phyloP scores from a whole-genome alignment of 2,113 vertebrate genomes.

The Ciconia boyciana region DNA sequence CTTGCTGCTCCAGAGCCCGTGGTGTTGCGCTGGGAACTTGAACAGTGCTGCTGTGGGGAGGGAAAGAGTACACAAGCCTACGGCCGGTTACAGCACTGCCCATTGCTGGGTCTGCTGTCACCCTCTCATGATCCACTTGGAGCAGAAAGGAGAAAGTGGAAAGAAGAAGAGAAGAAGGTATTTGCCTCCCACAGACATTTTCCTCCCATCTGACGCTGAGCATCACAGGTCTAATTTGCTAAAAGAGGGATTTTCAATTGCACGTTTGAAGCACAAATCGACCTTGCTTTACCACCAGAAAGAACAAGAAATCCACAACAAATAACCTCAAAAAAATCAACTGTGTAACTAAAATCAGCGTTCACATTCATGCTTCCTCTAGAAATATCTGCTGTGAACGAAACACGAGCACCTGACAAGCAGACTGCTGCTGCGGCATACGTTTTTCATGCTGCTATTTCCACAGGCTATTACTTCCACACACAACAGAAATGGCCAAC shows the following conservation, averaged over 20 bases:
- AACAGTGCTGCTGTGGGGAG: accelerated
- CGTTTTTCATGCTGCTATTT: not conserved
- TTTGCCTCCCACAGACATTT: not conserved
- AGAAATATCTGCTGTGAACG: not conserved
- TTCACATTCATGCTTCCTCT: not conserved
- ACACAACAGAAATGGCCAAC: not conserved
- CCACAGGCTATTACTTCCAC: not conserved
- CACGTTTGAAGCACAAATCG: not conserved
- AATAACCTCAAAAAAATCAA: not conserved
- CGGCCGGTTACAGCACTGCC: not conserved
- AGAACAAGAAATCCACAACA: not conserved
- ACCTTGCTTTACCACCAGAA: not conserved
- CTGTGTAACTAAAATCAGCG: not conserved
- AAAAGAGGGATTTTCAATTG: not conserved
- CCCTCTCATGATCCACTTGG: not conserved
- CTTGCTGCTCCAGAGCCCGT: not conserved
- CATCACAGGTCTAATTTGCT: not conserved
- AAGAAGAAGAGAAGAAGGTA: not conserved
- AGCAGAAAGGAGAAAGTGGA: not conserved
- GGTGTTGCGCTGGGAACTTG: not conserved
- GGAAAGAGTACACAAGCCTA: not conserved
- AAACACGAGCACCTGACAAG: not conserved
- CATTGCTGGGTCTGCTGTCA: not conserved
- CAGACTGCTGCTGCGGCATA: not conserved
- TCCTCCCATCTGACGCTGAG: not conserved